Base-by-base conservation (phyloP, 2,113 vertebrate species). In the Harpagus bidentatus region DNA sequence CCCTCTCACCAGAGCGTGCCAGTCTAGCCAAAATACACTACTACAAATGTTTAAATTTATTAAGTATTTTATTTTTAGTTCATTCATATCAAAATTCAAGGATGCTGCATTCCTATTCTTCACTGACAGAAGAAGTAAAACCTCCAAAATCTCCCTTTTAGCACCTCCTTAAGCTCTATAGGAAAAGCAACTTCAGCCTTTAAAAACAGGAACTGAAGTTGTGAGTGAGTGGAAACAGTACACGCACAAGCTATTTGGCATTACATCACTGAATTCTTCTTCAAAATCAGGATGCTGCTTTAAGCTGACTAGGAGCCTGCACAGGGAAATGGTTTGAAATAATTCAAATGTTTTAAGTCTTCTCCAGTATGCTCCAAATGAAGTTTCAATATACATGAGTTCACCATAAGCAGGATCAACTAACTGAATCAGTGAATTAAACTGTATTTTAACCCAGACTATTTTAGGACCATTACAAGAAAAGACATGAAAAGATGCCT, bases 171-270 rank as follows among this genome's bases (percentile, higher is more conserved):
- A 86, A 63, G 11, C 6, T 74, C 32, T 22, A 34, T 0, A 50
- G 5, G 16, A 92, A 78, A 93, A 94, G 28, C 29, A 28, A 9
- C 36, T 31, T 50, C 28, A 6, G 31, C 16, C 23, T 92, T 95
- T 69, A 70, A 66, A 77, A 77, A 38, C 4, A 89, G 43, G 40
- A 82, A 63, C 7, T 11, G 3, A 74, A 84, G 18, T 32, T 81
- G 11, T 53, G 29, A 91, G 16, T 17, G 14, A 65, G 34, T 32
- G 11, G 31, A 74, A 86, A 74, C 4, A 7, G 8, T 28, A 50
- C 8, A 20, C 0, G 0, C 5, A 58, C 15, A 42, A 67, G 13
- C 7, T 21, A 69, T 26, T 86, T 79, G 16, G 6, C 12, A 11
- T 32, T 86, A 59, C 59, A 74, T 40, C 22, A 76, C 10, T 32